Conservation (phyloP, 2,888 invertebrate genomes). For the Acleris emargana region DNA sequence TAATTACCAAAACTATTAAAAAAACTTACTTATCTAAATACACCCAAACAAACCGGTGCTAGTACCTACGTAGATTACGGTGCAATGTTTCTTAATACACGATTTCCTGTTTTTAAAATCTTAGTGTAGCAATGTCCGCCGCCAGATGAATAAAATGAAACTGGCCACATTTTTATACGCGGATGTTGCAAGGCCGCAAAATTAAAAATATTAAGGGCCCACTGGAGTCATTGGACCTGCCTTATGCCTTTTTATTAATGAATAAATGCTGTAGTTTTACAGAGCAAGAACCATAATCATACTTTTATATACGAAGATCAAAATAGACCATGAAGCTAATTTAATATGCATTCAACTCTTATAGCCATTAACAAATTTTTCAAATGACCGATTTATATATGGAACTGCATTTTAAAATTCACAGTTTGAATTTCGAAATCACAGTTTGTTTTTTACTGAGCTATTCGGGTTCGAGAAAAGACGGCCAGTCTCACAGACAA, state of each 20-base stretch:
- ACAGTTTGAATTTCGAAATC: constrained; percentile 28
- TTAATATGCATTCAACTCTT: too few species aligned
- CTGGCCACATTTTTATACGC: constrained; percentile 23
- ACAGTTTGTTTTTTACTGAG: constrained; percentile 27
- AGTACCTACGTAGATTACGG: constrained; percentile 15
- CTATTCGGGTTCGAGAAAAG: constrained; percentile 35
- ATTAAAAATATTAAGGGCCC: constrained; percentile 12
- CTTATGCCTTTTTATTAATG: not conserved
- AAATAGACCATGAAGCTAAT: not conserved
- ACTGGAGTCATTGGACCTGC: not conserved
- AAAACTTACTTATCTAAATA: constrained; percentile 1
- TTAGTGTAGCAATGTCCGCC: constrained; percentile 37
- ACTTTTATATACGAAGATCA: not conserved
- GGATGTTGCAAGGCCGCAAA: constrained; percentile 30
- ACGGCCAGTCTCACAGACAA: constrained; percentile 46
- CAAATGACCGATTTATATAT: constrained; percentile 3
- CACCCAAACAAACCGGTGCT: not conserved
- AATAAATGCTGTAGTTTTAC: not conserved
- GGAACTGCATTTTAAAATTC: constrained; percentile 4
- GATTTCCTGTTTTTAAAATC: constrained; percentile 36
- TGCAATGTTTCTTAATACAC: constrained; percentile 33
- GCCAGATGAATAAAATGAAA: constrained; percentile 29
- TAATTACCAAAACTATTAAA: not conserved
- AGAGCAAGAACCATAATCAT: not conserved
- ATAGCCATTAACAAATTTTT: too few species aligned